Conservation (phyloP, 2,113 vertebrate species). For the Acanthisitta chloris region DNA sequence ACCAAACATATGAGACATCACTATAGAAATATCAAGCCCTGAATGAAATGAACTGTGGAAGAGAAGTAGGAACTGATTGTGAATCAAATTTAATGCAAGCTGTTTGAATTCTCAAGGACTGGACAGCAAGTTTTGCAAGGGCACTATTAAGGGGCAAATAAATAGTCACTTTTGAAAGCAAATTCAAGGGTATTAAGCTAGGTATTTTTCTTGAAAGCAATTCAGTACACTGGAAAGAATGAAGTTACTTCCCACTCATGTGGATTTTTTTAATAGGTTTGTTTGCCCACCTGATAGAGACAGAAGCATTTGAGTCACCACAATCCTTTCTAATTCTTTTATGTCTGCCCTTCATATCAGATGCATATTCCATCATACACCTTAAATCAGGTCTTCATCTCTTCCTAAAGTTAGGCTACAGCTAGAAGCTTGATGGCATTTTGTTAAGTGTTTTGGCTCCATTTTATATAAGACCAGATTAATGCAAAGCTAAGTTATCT, state of each 20-base stretch:
- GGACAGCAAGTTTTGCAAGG: background rate
- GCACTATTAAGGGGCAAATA: background rate
- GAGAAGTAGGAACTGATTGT: background rate
- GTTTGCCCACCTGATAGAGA: background rate
- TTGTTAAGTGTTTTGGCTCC: background rate
- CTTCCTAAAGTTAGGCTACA: background rate
- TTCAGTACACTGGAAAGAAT: background rate
- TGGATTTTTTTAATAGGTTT: background rate
- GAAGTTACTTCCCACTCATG: background rate
- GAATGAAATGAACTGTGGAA: background rate
- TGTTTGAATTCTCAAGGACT: background rate
- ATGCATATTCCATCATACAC: background rate
- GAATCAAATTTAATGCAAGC: background rate
- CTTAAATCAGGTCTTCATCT: background rate
- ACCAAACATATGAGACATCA: background rate
- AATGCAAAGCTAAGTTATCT: background rate
- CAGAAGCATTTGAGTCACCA: background rate
- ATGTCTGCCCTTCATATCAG: background rate
- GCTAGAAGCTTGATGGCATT: background rate
- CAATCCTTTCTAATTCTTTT: background rate
- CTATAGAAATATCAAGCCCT: background rate
- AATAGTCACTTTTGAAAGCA: conserved; percentile 4
- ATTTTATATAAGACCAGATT: background rate
- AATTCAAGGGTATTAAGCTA: background rate
- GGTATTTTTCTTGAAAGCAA: background rate